phyloP scores from a whole-genome alignment of 2,113 vertebrate genomes.

The Mustela lutreola region DNA sequence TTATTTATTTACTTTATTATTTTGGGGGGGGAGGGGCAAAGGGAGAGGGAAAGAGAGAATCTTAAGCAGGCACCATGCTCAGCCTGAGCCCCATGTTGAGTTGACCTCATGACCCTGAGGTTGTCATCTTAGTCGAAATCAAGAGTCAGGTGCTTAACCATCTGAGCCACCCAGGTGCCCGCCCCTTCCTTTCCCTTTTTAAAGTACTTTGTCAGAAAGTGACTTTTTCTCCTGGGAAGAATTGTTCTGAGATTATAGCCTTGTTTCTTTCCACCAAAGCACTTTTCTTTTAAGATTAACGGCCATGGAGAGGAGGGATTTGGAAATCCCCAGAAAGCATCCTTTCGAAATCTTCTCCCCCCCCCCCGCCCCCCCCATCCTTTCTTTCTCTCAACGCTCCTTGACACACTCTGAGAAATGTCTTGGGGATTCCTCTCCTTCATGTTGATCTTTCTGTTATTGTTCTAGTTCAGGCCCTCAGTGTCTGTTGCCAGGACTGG shows the following conservation, averaged over 20 bases:
- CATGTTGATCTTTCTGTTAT: not conserved
- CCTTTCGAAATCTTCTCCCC: rapidly evolving
- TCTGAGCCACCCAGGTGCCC: not conserved
- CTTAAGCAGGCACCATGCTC: not conserved
- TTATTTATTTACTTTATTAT: no score
- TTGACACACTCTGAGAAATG: not conserved
- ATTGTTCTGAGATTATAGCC: not conserved
- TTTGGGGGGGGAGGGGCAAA: no score
- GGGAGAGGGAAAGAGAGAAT: not conserved
- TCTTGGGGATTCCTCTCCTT: not conserved
- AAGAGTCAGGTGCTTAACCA: not conserved
- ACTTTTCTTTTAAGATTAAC: not conserved
- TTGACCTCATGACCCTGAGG: not conserved
- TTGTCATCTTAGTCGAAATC: not conserved
- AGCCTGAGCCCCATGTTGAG: no score
- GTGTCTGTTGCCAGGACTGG: not conserved
- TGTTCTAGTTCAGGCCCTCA: not conserved
- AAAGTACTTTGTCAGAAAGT: not conserved
- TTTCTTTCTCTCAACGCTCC: not conserved
- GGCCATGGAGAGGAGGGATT: not conserved
- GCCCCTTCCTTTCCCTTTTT: not conserved
- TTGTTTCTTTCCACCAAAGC: not conserved
- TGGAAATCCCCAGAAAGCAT: not conserved
- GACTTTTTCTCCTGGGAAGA: constrained; percentile 21
- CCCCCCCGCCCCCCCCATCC: not conserved